A percentile compares a stretch with the other conserved stretches of the same genome.
Conservation (phyloP, 2,888 invertebrate genomes). For the Eugnorisma glareosa region DNA sequence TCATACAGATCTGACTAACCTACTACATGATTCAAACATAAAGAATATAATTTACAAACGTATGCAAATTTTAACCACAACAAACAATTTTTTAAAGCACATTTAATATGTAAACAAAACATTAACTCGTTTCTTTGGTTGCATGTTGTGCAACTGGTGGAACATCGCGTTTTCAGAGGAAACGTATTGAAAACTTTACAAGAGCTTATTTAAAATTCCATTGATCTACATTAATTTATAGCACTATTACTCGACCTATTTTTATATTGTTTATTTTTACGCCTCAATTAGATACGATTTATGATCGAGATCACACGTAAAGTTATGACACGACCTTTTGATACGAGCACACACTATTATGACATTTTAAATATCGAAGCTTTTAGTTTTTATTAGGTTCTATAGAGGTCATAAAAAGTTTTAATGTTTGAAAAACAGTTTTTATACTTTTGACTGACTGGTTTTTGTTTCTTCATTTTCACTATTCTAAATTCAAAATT, state of each 20-base stretch:
- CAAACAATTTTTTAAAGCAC: slow-evolving; percentile 6
- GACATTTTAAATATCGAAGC: slow-evolving; percentile 22
- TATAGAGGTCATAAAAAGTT: slow-evolving; percentile 19
- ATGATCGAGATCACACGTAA: slow-evolving; percentile 54
- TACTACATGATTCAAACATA: background rate
- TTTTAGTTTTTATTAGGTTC: slow-evolving; percentile 30
- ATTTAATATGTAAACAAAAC: slow-evolving; percentile 27
- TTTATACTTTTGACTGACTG: slow-evolving; percentile 2
- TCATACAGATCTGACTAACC: background rate
- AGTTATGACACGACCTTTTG: slow-evolving; percentile 32
- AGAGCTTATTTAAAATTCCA: slow-evolving; percentile 18
- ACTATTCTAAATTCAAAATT: slow-evolving; percentile 30
- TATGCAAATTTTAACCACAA: slow-evolving; percentile 18
- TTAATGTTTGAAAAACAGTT: slow-evolving; percentile 2
- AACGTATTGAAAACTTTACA: slow-evolving; percentile 13
- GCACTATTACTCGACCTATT: slow-evolving; percentile 44
- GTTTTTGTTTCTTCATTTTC: slow-evolving; percentile 2
- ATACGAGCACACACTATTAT: slow-evolving; percentile 11
- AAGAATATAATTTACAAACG: background rate
- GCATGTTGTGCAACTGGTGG: slow-evolving; percentile 44
- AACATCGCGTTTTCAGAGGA: slow-evolving; percentile 21
- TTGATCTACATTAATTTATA: slow-evolving; percentile 56
- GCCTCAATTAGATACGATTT: slow-evolving; percentile 50
- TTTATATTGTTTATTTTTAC: slow-evolving; percentile 55
- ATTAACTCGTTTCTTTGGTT: slow-evolving; percentile 14